Percentiles rank a stretch among this genome's conserved stretches.
Conservation (phyloP, 2,888 invertebrate genomes). For the Cacoxenus indagator region DNA sequence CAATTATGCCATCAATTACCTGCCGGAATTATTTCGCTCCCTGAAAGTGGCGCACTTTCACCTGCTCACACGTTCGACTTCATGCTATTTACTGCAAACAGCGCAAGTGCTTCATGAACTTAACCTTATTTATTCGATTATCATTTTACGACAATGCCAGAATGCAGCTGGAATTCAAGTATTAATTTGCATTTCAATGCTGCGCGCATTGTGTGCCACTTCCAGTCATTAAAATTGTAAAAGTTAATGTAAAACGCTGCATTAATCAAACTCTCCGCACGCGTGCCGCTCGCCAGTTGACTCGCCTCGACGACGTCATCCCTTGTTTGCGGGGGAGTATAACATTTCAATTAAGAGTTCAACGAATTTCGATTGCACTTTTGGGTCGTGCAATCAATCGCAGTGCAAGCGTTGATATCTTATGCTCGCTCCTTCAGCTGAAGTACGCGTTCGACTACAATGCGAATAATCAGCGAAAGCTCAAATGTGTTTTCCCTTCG, state of each 20-base stretch:
- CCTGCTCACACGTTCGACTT: too few species aligned
- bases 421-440: background rate
- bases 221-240: slow-evolving; percentile 22
- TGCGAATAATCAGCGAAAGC: background rate
- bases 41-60: too few species aligned
- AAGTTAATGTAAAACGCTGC: slow-evolving; percentile 51
- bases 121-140: too few species aligned
- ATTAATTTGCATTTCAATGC: background rate
- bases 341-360: slow-evolving; percentile 47
- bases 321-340: slow-evolving; percentile 2
- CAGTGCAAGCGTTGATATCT: background rate
- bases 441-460: background rate
- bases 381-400: background rate
- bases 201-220: slow-evolving; percentile 36
- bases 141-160: too few species aligned
- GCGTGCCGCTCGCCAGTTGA: background rate
- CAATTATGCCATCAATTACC: background rate
- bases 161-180: background rate
- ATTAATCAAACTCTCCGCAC: slow-evolving; percentile 54
- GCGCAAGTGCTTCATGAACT: too few species aligned
- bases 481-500: too few species aligned
- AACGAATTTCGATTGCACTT: background rate
- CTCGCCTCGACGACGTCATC: background rate
- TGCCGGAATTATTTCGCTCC: too few species aligned
- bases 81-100: too few species aligned